phyloP scores from a whole-genome alignment of 2,113 vertebrate genomes.

The Antechinus stuartii region DNA sequence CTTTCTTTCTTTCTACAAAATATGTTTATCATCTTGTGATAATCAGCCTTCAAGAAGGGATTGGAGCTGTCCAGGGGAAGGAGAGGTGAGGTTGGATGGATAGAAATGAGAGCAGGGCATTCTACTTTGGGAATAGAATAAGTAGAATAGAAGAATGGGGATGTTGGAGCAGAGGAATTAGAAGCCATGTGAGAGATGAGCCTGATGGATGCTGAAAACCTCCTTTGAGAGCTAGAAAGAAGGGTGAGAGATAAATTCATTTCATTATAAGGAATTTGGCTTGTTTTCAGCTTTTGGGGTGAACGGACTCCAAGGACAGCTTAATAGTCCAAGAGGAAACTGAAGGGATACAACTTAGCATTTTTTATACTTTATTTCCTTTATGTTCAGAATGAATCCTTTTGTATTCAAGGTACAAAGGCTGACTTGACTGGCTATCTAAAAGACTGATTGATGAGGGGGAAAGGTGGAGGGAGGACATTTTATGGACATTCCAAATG shows the following conservation, averaged over 20 bases:
- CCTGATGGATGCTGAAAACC: background rate
- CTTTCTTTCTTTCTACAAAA: background rate
- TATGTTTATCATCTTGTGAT: background rate
- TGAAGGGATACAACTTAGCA: background rate
- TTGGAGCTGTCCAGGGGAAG: background rate
- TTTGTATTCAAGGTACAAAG: background rate
- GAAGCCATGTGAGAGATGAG: background rate
- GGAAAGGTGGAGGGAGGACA: background rate
- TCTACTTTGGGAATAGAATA: background rate
- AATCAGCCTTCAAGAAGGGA: background rate
- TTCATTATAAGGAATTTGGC: background rate
- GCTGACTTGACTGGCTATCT: background rate
- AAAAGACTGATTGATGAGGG: background rate
- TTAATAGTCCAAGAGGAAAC: background rate
- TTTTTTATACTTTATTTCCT: background rate
- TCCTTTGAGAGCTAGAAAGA: background rate
- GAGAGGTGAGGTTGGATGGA: background rate
- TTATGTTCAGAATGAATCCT: background rate
- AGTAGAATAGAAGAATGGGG: background rate
- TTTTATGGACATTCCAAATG: background rate
- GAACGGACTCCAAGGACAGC: background rate
- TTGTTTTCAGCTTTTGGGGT: background rate
- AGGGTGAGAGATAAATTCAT: background rate
- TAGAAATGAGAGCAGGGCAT: background rate
- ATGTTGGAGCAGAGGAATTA: background rate